These are phyloP conservation scores for Eublepharis macularius DNA, from an alignment of 2,113 vertebrate species.

Conservation along the genomic window DNA sequence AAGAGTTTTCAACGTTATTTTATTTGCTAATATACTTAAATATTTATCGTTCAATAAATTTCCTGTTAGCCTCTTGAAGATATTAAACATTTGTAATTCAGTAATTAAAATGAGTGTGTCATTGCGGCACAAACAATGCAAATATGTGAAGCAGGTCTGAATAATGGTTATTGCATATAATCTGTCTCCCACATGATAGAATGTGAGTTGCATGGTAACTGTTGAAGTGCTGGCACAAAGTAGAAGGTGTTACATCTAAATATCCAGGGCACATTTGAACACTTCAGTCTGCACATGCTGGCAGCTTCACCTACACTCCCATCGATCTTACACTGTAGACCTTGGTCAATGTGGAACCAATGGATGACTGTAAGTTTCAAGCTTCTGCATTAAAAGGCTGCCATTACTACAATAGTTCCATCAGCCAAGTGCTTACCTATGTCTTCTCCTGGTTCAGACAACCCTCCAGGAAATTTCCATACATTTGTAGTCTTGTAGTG, in stretches of 20 bases:
- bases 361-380: neutral
- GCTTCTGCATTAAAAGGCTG: neutral
- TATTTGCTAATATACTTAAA: neutral
- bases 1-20: neutral
- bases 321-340: neutral
- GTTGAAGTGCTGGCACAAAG: neutral
- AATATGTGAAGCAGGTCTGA: neutral
- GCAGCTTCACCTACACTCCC: neutral
- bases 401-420: neutral
- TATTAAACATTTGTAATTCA: neutral
- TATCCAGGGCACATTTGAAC: neutral
- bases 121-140: neutral
- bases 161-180: neutral
- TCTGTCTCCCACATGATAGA: neutral
- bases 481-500: constrained; percentile 81
- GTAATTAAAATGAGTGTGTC: neutral
- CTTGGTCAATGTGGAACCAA: neutral
- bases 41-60: neutral
- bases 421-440: constrained; percentile 81
- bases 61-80: neutral
- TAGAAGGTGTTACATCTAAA: neutral
- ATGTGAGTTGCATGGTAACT: neutral
- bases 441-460: constrained; percentile 92
- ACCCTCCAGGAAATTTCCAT: constrained; percentile 96
- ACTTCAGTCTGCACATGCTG: neutral